Evolutionary conservation across 2,113 vertebrate genomes (phyloP).

Genomic region (Aplodontia rufa): DNA sequence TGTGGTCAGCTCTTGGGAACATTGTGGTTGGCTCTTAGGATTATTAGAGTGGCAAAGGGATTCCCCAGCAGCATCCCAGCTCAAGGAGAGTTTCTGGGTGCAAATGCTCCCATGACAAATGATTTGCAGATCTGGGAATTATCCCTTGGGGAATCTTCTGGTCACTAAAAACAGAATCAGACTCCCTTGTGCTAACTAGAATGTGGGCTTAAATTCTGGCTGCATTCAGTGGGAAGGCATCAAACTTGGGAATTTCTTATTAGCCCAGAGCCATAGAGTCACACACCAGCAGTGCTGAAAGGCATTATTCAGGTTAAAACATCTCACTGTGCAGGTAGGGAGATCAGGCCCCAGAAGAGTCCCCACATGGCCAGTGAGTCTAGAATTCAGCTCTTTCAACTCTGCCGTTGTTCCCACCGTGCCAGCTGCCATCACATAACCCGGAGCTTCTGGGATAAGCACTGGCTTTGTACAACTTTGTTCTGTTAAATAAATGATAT

Average conservation of each 20-base stretch:
- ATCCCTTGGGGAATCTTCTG: not conserved
- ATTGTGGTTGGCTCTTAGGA: not conserved
- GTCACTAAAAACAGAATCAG: not conserved
- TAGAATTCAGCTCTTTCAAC: not conserved
- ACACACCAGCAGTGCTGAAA: not conserved
- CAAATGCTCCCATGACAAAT: not conserved
- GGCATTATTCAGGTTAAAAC: not conserved
- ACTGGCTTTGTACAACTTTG: not conserved
- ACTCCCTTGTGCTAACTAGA: not conserved
- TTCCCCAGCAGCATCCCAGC: not conserved
- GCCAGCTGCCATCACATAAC: not conserved
- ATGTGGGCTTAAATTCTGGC: not conserved
- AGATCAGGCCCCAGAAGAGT: not conserved
- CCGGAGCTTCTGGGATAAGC: not conserved
- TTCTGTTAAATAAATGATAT: constrained; percentile 1
- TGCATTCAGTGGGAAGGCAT: not conserved
- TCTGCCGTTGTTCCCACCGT: not conserved
- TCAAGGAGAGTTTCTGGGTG: not conserved
- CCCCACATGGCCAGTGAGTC: not conserved
- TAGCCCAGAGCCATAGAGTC: not conserved
- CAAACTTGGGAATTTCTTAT: not conserved
- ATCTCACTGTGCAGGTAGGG: not conserved
- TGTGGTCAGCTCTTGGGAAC: not conserved
- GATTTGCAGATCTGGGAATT: not conserved
- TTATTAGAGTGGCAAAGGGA: not conserved